These are phyloP conservation scores for Drosophila setifemur DNA, from an alignment of 1,140 invertebrate species.

Conservation along the genomic window DNA sequence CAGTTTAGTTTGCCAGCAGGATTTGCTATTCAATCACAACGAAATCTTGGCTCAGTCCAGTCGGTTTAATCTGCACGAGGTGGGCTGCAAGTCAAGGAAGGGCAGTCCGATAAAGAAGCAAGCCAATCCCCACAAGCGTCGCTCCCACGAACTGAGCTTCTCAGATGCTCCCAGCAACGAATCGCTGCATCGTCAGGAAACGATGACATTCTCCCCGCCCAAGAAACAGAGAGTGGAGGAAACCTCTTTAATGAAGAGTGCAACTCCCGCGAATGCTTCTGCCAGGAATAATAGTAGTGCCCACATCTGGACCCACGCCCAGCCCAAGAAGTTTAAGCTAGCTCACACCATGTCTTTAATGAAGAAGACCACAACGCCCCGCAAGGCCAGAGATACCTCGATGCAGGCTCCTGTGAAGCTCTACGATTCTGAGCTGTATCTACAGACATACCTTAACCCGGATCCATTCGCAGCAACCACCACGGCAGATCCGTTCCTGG, in stretches of 20 bases:
- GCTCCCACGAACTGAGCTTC: constrained; percentile 65
- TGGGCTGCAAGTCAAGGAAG: constrained; percentile 43
- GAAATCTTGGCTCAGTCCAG: constrained; percentile 81
- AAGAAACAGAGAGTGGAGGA: constrained; percentile 62
- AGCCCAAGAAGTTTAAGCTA: constrained; percentile 69
- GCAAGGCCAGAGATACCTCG: constrained; percentile 24
- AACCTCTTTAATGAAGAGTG: neutral
- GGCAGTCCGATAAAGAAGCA: constrained; percentile 25
- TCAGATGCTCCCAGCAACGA: constrained; percentile 69
- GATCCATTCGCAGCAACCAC: constrained; percentile 86
- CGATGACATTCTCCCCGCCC: constrained; percentile 58
- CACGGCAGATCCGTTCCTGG: constrained; percentile 87
- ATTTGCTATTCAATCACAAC: constrained; percentile 69
- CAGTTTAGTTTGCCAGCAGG: constrained; percentile 54
- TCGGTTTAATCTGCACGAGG: constrained; percentile 76
- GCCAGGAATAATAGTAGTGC: constrained; percentile 23
- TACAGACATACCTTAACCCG: constrained; percentile 82
- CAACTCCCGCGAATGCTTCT: constrained; percentile 45
- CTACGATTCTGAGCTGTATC: constrained; percentile 71
- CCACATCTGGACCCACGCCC: constrained; percentile 45
- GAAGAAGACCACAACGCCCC: constrained; percentile 56
- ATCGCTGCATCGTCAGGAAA: constrained; percentile 41
- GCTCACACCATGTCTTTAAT: constrained; percentile 55
- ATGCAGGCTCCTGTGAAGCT: constrained; percentile 47
- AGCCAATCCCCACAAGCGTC: constrained; percentile 48